Conservation (phyloP, 2,113 vertebrate genomes). For the Pseudorectes ferrugineus region DNA sequence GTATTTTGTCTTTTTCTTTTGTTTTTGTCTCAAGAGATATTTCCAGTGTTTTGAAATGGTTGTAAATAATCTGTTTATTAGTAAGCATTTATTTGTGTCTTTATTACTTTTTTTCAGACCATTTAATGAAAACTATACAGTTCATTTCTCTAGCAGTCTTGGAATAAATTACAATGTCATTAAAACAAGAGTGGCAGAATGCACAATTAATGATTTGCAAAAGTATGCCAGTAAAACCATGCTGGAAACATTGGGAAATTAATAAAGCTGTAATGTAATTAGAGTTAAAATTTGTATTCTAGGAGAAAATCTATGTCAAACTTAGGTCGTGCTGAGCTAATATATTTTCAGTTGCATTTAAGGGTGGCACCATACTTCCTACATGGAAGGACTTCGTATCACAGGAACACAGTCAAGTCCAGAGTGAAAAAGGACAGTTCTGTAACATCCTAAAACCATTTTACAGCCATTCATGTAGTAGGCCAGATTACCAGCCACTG, state of each 20-base stretch:
- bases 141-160: constrained; percentile 58
- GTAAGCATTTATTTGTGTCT: constrained; percentile 20
- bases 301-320: background rate
- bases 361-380: background rate
- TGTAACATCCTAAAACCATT: background rate
- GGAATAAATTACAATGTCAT: constrained; percentile 57
- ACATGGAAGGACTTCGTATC: background rate
- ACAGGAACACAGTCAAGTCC: background rate
- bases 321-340: background rate
- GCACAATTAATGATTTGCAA: constrained; percentile 60
- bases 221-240: constrained; percentile 43
- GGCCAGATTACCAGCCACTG: background rate
- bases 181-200: constrained; percentile 51
- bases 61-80: constrained; percentile 48
- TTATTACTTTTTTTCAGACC: constrained; percentile 56
- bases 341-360: background rate
- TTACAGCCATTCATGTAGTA: background rate
- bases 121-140: constrained; percentile 47
- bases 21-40: background rate
- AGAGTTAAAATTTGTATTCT: background rate
- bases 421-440: background rate
- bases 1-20: background rate
- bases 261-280: background rate
- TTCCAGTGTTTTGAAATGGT: background rate
- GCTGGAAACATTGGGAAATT: background rate